Evolutionary conservation across 2,113 vertebrate species (phyloP), one percentile per base, ranked within the genome.

Genomic region (Oncorhynchus nerka): DNA sequence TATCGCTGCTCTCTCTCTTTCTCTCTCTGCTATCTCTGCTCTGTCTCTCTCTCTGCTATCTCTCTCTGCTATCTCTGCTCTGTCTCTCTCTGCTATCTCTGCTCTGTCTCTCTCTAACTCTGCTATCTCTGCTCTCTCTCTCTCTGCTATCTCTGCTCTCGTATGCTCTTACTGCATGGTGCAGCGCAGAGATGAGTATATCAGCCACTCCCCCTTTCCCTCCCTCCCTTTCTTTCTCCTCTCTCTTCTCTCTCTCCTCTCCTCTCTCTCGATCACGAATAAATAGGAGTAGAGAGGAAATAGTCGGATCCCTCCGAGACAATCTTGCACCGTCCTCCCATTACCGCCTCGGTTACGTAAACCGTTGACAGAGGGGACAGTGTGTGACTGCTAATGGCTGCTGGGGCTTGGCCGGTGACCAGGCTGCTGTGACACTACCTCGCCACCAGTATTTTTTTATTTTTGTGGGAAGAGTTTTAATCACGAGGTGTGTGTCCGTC

Each of bases 281-380:
- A 49, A 74, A n/a, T 5, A 77, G 59, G 15, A 61, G 30, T 80
- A 1, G 39, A 45, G 39, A 45, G 39, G 8, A 28, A 4, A 5
- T 11, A 45, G 8, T 9, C 9, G 3, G 39, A 45, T 45, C 39
- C 39, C 69, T 62, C 15, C 8, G 30, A 70, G 67, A 59, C 75
- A 34, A 22, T 70, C 15, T 61, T 39, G 2, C 39, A 39, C 7
- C 39, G 8, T 39, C 39, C 9, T 45, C 39, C 9, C 39, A 7
- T 34, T 32, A 3, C 28, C 4, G 5, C 3, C 16, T 30, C 20
- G 32, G n/a, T 67, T 67, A 70, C 70, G 19, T 79, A 76, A 86
- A 75, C 55, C 65, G 64, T 39, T 81, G 26, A 70, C 5, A 68
- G 66, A 24, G 30, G 66, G 12, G 64, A 30, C 26, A 9, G 66